Evolutionary conservation across 2,888 invertebrate species (phyloP).

Genomic region (Sturmia bella): DNA sequence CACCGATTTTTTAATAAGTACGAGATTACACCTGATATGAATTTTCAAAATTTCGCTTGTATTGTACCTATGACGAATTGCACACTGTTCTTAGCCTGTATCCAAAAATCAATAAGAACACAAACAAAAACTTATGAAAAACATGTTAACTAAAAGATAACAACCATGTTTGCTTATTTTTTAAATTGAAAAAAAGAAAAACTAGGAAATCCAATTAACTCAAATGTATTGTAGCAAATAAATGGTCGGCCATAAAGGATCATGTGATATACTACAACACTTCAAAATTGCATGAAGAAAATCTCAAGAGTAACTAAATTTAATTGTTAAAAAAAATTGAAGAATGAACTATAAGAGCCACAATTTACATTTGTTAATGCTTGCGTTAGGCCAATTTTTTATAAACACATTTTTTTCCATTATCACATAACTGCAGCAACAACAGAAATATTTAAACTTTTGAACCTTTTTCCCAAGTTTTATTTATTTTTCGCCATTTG

Average conservation of each 20-base stretch:
- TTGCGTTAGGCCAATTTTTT: no score
- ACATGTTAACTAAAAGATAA: slow-evolving; percentile 18
- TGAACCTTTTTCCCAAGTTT: slow-evolving; percentile 67
- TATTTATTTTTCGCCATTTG: not conserved
- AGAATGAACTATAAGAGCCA: no score
- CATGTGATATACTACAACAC: not conserved
- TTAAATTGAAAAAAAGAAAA: slow-evolving; percentile 14
- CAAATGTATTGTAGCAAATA: slow-evolving; percentile 43
- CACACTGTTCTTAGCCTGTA: not conserved
- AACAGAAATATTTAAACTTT: slow-evolving; percentile 59
- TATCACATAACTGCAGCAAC: slow-evolving; percentile 10
- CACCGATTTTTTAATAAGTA: no score
- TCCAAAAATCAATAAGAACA: slow-evolving; percentile 36
- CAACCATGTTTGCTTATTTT: slow-evolving; percentile 15
- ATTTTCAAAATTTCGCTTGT: no score
- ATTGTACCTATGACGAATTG: no score
- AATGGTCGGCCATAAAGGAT: not conserved
- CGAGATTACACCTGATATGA: no score
- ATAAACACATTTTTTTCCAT: slow-evolving; percentile 10
- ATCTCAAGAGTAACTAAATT: no score
- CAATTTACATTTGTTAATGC: no score
- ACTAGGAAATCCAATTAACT: slow-evolving; percentile 68
- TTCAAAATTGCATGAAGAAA: no score
- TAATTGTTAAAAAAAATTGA: no score
- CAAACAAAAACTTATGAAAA: slow-evolving; percentile 13